Base-by-base conservation (phyloP, 2,888 invertebrate species). In the Isotomurus palustris region DNA sequence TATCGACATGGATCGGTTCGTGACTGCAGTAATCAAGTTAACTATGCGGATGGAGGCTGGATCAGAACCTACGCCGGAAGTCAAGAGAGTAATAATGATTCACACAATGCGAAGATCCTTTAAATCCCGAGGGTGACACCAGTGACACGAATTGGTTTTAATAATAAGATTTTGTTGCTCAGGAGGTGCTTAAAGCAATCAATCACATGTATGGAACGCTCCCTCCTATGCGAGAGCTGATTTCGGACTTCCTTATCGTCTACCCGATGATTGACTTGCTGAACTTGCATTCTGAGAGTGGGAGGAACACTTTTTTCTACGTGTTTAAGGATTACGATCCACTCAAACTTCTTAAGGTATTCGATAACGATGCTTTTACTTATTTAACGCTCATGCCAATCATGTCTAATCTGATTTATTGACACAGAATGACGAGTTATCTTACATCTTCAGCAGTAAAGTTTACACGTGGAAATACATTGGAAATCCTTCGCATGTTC, bases 301-400 rank as follows among this genome's bases (percentile, higher is more conserved):
- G 53, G 29, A 66, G 60, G 25, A 69, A 69, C 19, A 66, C 69
- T 24, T 69, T 66, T 52, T 69, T 69, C 41, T 69, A 69, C 41
- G 64, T 69, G 1, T 68, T 68, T 32, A 67, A 68, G n/a, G 66
- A 69, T 27, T 68, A 55, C 53, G 66, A 69, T 51, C 69, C 69
- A 5, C 58, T 68, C 1, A 24, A 60, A 24, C 53, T 66, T 32
- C 58, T 51, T 25, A 64, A 65, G 56, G 69, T 68, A 36, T 41
- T 27, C n/a, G 17, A 21, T 53, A 29, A 40, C 22, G n/a, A 12
- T 54, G 36, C 22, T 45, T 36, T 10, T 35, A 32, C 3, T 22
- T 40, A 22, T 27, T 22, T 38, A 24, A 51, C 38, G 12, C 6
- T 35, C 22, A 53, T 29, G 17, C 36, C n/a, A 44, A 25, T 29